Evolutionary conservation across 2,797 vertebrate species (phyloP).

Genomic region (Taeniopygia guttata): DNA sequence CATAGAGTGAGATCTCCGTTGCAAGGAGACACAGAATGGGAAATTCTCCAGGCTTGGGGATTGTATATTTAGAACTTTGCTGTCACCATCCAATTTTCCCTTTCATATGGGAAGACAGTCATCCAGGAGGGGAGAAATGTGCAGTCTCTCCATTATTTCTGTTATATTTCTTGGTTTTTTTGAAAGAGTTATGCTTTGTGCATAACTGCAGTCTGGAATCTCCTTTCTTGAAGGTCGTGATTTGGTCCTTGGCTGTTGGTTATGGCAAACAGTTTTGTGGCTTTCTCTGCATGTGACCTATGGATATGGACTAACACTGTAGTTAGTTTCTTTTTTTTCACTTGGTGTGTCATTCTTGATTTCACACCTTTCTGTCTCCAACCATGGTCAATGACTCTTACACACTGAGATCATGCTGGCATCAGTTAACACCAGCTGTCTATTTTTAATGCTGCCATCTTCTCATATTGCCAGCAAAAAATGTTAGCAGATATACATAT

Average conservation of each 20-base stretch:
- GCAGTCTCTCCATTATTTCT: neutral
- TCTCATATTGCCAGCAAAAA: conserved; percentile 1
- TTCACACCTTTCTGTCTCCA: neutral
- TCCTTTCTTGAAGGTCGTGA: neutral
- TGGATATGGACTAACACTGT: neutral
- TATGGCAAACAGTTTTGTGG: neutral
- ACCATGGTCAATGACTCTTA: neutral
- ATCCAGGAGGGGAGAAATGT: neutral
- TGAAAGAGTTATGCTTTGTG: neutral
- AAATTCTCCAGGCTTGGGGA: neutral
- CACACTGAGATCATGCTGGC: neutral
- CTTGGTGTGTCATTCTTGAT: neutral
- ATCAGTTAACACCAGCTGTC: neutral
- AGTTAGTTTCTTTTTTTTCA: neutral
- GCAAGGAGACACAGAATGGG: neutral
- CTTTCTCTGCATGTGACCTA: neutral
- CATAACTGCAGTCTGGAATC: neutral
- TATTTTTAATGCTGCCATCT: neutral
- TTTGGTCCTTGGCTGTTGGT: neutral
- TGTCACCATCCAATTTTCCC: neutral
- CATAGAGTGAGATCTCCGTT: neutral
- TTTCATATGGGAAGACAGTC: neutral
- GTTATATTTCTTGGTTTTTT: neutral
- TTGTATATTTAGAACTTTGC: neutral
- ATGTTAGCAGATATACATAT: neutral